Conservation (phyloP, 2,797 vertebrate species). For the Siniperca obscura region DNA sequence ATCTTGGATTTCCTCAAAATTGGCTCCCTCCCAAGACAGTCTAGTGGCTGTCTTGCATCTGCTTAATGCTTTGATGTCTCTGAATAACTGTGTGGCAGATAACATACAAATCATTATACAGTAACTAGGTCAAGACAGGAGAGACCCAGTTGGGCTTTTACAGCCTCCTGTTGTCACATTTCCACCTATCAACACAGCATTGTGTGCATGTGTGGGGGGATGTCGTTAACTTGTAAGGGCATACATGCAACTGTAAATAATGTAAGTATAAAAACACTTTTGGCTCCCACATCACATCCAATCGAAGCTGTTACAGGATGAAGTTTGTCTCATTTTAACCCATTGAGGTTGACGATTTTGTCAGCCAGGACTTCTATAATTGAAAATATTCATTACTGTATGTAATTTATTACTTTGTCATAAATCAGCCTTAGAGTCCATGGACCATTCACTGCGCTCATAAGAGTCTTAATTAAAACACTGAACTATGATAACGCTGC, state of each 20-base stretch:
- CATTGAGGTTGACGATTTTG: conserved; percentile 46
- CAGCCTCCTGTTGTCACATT: conserved; percentile 36
- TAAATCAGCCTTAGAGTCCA: conserved; percentile 59
- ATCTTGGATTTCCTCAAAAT: conserved; percentile 19
- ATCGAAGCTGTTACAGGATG: conserved; percentile 10
- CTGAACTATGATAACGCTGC: conserved; percentile 45
- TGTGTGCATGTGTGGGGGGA: not conserved
- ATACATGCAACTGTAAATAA: conserved; percentile 11
- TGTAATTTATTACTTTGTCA: conserved; percentile 72
- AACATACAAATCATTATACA: conserved; percentile 57
- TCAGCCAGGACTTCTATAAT: conserved; percentile 59
- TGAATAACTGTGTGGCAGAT: conserved; percentile 47
- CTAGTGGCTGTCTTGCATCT: conserved; percentile 24
- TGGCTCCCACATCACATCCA: conserved; percentile 13
- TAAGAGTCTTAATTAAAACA: conserved; percentile 69
- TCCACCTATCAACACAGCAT: conserved; percentile 11
- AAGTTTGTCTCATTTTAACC: conserved; percentile 27
- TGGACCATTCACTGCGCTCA: conserved; percentile 53
- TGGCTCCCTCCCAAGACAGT: conserved; percentile 17
- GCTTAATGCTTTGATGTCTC: conserved; percentile 59
- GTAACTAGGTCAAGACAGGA: conserved; percentile 61
- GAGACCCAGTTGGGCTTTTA: conserved; percentile 27
- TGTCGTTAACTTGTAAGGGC: not conserved
- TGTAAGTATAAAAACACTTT: not conserved
- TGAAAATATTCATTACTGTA: conserved; percentile 67